Evolutionary conservation across 2,797 vertebrate genomes (phyloP), one percentile per base, ranked within the genome.

Genomic region (Paguma larvata): DNA sequence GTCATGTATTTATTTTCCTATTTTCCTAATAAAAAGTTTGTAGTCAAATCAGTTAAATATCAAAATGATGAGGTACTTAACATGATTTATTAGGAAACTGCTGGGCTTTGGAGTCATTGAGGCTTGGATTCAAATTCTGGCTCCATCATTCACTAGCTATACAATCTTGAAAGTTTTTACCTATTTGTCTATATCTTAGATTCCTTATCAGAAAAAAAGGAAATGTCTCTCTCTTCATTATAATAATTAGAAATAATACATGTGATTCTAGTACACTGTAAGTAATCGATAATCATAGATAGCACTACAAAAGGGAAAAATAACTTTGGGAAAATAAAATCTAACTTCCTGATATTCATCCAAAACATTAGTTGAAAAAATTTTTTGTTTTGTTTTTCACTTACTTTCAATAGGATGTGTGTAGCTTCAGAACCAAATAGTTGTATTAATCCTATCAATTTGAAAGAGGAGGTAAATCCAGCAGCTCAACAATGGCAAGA

Each of bases 231-330:
- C 14, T 63, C 51, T 65, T 79, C 44, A 32, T 79, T 72, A 19
- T 65, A 89, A 51, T 46, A 82, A 86, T 92, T 78, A 30, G 18
- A 94, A 89, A 78, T 92, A 21, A 82, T 65, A 63, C 41, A 6
- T 95, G n/a, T 65, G 12, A 56, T 82, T 92, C 67, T 82, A 14
- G 51, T 23, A 32, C 15, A 51, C 3, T 32, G 9, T 85, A 94
- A 32, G 38, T 67, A 73, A 38, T 86, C 27, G 59, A 27, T 65
- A 65, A 41, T 65, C 10, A 34, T 27, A 72, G 10, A 56, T 21
- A 41, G 12, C 85, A 79, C 48, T 67, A 41, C 14, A 78, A 53
- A 88, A 27, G 63, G 34, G 9, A 72, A 78, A 9, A 38, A 63
- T 63, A 38, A 30, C 27, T 78, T 41, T 41, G n/a, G 25, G n/a